Conservation (phyloP, 2,113 vertebrate species). For the Mustelus asterias region DNA sequence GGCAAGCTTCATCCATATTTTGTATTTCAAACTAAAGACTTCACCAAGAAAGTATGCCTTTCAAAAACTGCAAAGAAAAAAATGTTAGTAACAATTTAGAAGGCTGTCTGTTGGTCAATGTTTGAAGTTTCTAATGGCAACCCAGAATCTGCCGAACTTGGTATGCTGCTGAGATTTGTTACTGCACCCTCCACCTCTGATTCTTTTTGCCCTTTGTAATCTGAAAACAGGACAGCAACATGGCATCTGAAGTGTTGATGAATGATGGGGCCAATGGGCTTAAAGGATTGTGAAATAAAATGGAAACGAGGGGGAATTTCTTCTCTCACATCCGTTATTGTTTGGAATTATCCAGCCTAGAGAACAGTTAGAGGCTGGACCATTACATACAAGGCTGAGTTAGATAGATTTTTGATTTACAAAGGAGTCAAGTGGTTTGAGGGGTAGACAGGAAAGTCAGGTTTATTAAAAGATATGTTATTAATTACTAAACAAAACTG, state of each 20-base stretch:
- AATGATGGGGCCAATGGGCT: not conserved
- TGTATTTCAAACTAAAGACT: not conserved
- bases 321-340: not conserved
- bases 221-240: not conserved
- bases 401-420: no score
- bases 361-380: not conserved
- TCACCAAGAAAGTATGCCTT: not conserved
- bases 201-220: not conserved
- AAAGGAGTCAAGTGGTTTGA: no score
- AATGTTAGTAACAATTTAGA: not conserved
- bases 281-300: not conserved
- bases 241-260: not conserved
- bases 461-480: no score
- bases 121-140: not conserved
- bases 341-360: not conserved
- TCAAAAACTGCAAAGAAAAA: not conserved
- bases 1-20: conserved; percentile 3
- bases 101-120: not conserved
- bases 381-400: no score
- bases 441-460: no score
- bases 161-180: not conserved
- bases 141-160: not conserved
- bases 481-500: no score
- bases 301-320: not conserved
- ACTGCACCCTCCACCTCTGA: not conserved